These are phyloP conservation scores for Bombus pyrosoma DNA, from an alignment of 1,140 invertebrate species.

Conservation along the genomic window DNA sequence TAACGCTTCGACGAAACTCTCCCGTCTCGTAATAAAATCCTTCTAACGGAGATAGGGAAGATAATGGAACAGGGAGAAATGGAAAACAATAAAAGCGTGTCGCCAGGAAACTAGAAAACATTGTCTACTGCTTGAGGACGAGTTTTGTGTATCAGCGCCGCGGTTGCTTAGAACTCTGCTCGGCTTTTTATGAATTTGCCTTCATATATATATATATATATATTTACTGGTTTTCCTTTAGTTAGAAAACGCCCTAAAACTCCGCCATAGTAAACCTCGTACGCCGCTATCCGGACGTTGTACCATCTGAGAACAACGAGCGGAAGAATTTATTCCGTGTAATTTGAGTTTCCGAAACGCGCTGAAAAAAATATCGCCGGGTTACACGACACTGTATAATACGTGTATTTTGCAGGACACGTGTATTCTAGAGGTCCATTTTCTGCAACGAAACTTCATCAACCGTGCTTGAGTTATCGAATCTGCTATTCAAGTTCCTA, in stretches of 20 bases:
- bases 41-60: neutral
- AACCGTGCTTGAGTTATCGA: too few species aligned
- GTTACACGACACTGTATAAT: neutral
- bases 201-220: neutral
- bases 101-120: constrained; percentile 6
- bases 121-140: neutral
- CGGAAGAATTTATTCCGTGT: constrained; percentile 34
- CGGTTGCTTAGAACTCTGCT: neutral
- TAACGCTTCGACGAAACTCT: neutral
- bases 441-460: too few species aligned
- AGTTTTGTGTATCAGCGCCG: neutral
- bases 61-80: neutral
- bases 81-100: constrained; percentile 15
- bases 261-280: constrained; percentile 23
- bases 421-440: neutral
- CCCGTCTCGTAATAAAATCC: neutral
- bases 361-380: neutral
- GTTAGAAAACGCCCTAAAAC: neutral
- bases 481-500: too few species aligned
- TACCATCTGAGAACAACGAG: constrained; percentile 1
- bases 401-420: neutral
- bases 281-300: constrained; percentile 14
- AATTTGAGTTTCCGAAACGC: constrained; percentile 30
- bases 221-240: too few species aligned
- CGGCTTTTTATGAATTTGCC: constrained; percentile 15